These are phyloP conservation scores for Catajapyx aquilonaris DNA, from an alignment of 1,140 invertebrate genomes.

Conservation along the genomic window DNA sequence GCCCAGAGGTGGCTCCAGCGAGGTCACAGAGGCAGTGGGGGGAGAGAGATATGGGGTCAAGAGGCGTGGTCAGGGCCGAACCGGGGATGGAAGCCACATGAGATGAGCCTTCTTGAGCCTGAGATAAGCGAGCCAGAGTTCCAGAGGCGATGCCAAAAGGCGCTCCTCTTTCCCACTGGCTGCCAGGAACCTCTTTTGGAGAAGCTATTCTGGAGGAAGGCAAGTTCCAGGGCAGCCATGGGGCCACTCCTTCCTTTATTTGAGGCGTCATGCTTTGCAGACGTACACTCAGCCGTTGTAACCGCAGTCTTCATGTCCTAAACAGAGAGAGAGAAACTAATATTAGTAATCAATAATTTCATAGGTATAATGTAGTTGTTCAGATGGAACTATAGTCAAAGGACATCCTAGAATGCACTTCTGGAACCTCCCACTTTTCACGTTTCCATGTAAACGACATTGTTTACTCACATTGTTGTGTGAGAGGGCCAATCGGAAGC, in stretches of 20 bases:
- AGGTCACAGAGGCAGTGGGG: slow-evolving; percentile 29
- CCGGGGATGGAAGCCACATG: slow-evolving; percentile 7
- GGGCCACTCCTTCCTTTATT: slow-evolving; percentile 39
- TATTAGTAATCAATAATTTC: too few species aligned
- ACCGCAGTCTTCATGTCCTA: too few species aligned
- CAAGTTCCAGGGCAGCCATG: too few species aligned
- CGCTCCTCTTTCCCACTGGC: not conserved
- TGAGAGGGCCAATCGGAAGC: too few species aligned
- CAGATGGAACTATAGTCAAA: too few species aligned
- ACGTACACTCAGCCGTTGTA: slow-evolving; percentile 61
- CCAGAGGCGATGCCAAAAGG: slow-evolving; percentile 43
- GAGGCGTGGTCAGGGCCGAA: not conserved
- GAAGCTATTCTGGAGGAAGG: too few species aligned
- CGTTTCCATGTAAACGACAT: too few species aligned
- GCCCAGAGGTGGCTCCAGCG: slow-evolving; percentile 70
- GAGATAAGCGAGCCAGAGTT: slow-evolving; percentile 50
- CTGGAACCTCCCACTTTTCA: too few species aligned
- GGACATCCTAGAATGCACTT: too few species aligned
- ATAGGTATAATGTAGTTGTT: too few species aligned
- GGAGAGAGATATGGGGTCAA: slow-evolving; percentile 16
- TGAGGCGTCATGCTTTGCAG: slow-evolving; percentile 67
- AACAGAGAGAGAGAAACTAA: too few species aligned
- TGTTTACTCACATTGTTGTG: too few species aligned
- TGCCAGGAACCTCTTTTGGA: slow-evolving; percentile 29
- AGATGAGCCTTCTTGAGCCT: slow-evolving; percentile 17